Evolutionary conservation across 2,797 vertebrate genomes (phyloP).

Genomic region (Mormyrus hasselquistii): DNA sequence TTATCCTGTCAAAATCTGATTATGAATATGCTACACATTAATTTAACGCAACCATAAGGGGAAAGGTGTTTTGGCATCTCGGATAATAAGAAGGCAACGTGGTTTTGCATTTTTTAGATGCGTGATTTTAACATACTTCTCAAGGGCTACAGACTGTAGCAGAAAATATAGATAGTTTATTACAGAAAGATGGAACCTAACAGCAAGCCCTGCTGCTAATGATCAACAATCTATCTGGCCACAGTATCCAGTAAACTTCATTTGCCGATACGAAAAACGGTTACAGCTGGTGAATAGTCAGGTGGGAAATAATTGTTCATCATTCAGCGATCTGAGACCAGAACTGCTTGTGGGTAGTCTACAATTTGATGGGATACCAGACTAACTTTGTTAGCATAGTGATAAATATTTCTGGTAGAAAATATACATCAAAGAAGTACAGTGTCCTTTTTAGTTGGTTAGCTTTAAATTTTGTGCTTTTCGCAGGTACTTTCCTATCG

Average conservation of each 20-base stretch:
- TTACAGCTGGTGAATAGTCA: background rate
- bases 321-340: background rate
- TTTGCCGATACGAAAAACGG: background rate
- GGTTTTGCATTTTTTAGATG: background rate
- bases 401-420: background rate
- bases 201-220: background rate
- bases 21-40: background rate
- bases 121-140: background rate
- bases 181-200: background rate
- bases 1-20: background rate
- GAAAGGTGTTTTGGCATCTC: background rate
- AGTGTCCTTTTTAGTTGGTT: background rate
- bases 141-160: background rate
- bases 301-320: background rate
- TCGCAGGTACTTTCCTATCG: background rate
- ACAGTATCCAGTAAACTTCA: background rate
- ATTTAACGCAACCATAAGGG: background rate
- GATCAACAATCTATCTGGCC: background rate
- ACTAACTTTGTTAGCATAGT: background rate
- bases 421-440: background rate
- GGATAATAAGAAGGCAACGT: background rate
- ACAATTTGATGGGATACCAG: background rate
- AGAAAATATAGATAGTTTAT: background rate
- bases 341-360: background rate
- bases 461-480: background rate